Conservation (phyloP, 2,113 vertebrate genomes). For the Gymnorhina tibicen region DNA sequence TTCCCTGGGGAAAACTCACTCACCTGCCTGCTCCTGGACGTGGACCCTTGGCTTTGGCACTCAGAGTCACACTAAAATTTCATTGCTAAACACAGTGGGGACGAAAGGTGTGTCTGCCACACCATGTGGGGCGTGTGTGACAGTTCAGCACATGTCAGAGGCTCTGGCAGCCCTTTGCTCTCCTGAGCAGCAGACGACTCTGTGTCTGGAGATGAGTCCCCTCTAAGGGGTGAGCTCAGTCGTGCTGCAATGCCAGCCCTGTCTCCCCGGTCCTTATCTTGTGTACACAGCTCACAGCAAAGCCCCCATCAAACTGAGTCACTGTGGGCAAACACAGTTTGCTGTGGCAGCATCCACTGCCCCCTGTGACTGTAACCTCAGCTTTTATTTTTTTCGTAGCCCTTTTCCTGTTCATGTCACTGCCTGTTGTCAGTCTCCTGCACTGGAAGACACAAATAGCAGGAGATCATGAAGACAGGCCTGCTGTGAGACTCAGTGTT, state of each 20-base stretch:
- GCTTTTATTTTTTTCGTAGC: not conserved
- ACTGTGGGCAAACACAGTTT: not conserved
- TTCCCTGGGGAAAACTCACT: not conserved
- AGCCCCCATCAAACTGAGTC: not conserved
- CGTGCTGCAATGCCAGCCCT: not conserved
- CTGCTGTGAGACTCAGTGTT: not conserved
- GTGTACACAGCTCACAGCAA: not conserved
- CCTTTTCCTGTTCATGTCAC: not conserved
- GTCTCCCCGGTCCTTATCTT: not conserved
- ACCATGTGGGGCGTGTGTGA: no score
- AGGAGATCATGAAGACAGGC: not conserved
- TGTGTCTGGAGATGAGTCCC: accelerated
- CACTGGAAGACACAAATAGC: not conserved
- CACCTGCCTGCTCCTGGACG: not conserved
- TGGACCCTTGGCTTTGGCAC: not conserved
- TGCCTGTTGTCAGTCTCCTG: not conserved
- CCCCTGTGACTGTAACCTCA: not conserved
- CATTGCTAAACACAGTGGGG: not conserved
- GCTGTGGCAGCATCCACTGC: not conserved
- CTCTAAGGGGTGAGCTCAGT: not conserved
- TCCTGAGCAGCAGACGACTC: not conserved
- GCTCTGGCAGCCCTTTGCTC: not conserved
- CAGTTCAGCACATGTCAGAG: not conserved
- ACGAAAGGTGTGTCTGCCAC: not conserved
- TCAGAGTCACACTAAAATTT: not conserved